A percentile compares a stretch with the other conserved stretches of the same genome.
phyloP scores from a whole-genome alignment of 1,140 invertebrate genomes.

The Drosophila parabipectinata region DNA sequence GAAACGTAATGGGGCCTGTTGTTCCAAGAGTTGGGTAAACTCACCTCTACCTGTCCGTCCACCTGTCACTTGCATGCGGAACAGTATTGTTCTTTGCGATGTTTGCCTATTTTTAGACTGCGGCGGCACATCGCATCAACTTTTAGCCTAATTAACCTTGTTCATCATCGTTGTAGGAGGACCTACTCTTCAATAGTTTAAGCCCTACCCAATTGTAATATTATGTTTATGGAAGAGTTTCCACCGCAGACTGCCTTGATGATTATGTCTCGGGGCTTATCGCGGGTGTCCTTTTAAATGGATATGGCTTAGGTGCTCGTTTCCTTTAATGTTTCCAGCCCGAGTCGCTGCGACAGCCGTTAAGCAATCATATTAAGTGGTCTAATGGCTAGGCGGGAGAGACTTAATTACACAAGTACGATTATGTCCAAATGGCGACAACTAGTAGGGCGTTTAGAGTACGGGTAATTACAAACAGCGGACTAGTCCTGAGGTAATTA shows the following conservation, averaged over 20 bases:
- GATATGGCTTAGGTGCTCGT: constrained; percentile 47
- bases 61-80: constrained; percentile 36
- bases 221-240: background rate
- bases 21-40: constrained; percentile 11
- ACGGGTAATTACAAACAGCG: constrained; percentile 6
- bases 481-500: constrained; percentile 12
- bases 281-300: constrained; percentile 28
- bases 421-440: constrained; percentile 25
- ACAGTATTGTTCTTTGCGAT: constrained; percentile 26
- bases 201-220: constrained; percentile 4
- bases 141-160: constrained; percentile 35
- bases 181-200: constrained; percentile 2
- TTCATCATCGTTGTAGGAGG: constrained; percentile 2
- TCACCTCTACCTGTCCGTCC: constrained; percentile 29
- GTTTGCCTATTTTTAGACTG: constrained; percentile 28
- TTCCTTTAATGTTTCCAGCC: constrained; percentile 21
- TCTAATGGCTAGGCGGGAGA: constrained; percentile 7
- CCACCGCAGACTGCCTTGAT: constrained; percentile 4
- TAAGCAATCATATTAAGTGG: constrained; percentile 68
- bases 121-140: background rate
- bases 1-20: background rate
- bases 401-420: constrained; percentile 40
- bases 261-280: constrained; percentile 34
- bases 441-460: background rate
- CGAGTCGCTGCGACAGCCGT: constrained; percentile 26